Percentiles rank a stretch among this genome's conserved stretches.
Conservation (phyloP, 2,113 vertebrate genomes). For the Ptychochromis oligacanthus region DNA sequence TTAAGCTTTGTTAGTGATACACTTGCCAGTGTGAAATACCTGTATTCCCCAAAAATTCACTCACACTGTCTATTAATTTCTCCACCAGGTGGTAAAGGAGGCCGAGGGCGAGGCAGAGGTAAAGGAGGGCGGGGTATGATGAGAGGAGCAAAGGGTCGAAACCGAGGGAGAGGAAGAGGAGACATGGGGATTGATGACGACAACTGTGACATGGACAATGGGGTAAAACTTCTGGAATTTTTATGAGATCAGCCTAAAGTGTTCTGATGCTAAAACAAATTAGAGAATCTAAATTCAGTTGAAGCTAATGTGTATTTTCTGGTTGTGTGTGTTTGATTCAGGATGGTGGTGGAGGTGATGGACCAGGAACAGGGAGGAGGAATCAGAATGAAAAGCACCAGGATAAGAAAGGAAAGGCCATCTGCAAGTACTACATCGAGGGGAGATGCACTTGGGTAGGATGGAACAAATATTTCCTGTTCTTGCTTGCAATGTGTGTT, state of each 20-base stretch:
- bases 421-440: constrained; percentile 98
- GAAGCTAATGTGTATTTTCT: neutral
- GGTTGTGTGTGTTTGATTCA: constrained; percentile 24
- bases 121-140: constrained; percentile 84
- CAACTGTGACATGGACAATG: constrained; percentile 89
- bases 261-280: neutral
- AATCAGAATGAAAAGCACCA: constrained; percentile 88
- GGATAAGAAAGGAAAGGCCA: constrained; percentile 95
- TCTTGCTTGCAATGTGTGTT: no score
- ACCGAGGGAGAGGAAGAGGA: constrained; percentile 83
- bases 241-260: neutral
- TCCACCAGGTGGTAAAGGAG: constrained; percentile 81
- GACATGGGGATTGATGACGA: constrained; percentile 86
- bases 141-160: constrained; percentile 81
- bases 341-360: constrained; percentile 62
- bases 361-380: constrained; percentile 79
- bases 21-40: no score
- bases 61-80: neutral
- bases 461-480: neutral
- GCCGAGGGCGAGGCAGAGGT: constrained; percentile 76
- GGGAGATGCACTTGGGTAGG: constrained; percentile 95
- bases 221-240: constrained; percentile 72
- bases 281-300: neutral
- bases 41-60: neutral
- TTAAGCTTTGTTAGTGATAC: neutral